Percentiles rank a stretch among this genome's conserved stretches.
phyloP scores from a whole-genome alignment of 2,113 vertebrate species.

The Toxotes chatareus region DNA sequence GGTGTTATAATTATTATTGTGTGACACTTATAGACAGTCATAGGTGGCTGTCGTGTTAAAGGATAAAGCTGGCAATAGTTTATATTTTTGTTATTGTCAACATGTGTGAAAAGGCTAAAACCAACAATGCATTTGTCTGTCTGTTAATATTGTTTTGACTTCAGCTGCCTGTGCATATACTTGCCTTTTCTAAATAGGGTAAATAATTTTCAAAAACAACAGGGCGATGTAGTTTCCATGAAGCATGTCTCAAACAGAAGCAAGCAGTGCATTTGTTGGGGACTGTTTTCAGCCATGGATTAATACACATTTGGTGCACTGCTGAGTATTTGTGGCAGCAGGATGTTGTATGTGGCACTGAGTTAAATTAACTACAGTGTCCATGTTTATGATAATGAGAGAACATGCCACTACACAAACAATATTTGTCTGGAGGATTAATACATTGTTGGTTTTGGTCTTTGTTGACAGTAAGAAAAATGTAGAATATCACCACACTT shows the following conservation, averaged over 20 bases:
- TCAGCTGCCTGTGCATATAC: background rate
- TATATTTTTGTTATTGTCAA: background rate
- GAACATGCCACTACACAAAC: background rate
- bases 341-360: background rate
- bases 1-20: background rate
- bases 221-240: background rate
- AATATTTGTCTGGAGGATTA: background rate
- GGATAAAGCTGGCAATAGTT: conserved; percentile 19
- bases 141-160: background rate
- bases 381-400: background rate
- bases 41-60: background rate
- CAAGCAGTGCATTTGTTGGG: background rate
- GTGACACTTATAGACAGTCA: background rate
- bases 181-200: no score
- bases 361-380: background rate
- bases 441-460: background rate
- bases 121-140: background rate
- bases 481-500: background rate
- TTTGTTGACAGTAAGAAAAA: conserved; percentile 13
- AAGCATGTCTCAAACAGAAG: background rate
- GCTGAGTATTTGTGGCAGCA: background rate
- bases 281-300: background rate
- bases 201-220: background rate
- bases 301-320: conserved; percentile 1
- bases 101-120: background rate